A percentile compares a stretch with the other conserved stretches of the same genome.
phyloP scores from a whole-genome alignment of 1,140 invertebrate genomes.

The Onthophagus taurus region DNA sequence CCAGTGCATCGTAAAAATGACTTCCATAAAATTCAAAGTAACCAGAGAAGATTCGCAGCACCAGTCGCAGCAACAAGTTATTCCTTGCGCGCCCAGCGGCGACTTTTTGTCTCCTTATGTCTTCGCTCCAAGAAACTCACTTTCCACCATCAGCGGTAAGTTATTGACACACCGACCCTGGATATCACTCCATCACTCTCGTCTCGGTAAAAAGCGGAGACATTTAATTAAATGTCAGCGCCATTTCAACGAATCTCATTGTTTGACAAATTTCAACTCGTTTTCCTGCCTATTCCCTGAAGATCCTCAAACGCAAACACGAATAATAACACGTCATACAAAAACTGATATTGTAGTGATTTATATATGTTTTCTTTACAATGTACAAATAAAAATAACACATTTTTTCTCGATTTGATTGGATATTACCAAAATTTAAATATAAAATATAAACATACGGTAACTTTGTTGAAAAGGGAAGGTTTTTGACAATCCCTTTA shows the following conservation, averaged over 20 bases:
- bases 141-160: conserved; percentile 39
- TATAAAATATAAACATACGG: too few relatives aligned
- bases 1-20: conserved; percentile 18
- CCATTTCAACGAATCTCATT: background rate
- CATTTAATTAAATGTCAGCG: background rate
- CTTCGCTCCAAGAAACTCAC: conserved; percentile 39
- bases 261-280: too few relatives aligned
- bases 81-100: conserved; percentile 11
- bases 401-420: too few relatives aligned
- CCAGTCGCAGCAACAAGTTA: conserved; percentile 15
- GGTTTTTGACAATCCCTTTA: too few relatives aligned
- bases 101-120: conserved; percentile 39
- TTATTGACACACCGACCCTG: conserved; percentile 7
- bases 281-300: too few relatives aligned
- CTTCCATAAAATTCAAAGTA: conserved; percentile 27
- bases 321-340: too few relatives aligned
- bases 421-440: too few relatives aligned
- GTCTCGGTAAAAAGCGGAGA: background rate
- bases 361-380: too few relatives aligned
- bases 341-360: too few relatives aligned
- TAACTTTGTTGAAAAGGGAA: too few relatives aligned
- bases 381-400: too few relatives aligned
- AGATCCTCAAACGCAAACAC: too few relatives aligned
- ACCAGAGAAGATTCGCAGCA: conserved; percentile 23
- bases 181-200: background rate